Percentiles rank a stretch among this genome's conserved stretches.
These are phyloP conservation scores for Drosophila rellima DNA, from an alignment of 2,888 invertebrate genomes.

Conservation along the genomic window DNA sequence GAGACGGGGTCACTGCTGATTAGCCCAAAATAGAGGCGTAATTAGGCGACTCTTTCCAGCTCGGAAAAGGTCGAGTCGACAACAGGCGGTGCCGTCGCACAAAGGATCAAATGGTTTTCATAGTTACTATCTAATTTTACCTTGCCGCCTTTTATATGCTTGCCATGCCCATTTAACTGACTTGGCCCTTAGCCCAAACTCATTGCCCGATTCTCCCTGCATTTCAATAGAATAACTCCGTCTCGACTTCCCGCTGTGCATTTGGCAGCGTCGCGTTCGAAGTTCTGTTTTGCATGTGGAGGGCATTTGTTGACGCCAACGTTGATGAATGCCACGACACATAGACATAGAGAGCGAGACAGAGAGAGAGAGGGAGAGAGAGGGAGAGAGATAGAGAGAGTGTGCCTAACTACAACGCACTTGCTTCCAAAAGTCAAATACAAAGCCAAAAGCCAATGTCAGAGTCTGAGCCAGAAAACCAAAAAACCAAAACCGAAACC, in stretches of 20 bases:
- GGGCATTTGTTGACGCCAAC: constrained; percentile 66
- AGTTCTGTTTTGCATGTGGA: constrained; percentile 61
- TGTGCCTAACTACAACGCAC: constrained; percentile 43
- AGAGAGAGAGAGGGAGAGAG: constrained; percentile 28
- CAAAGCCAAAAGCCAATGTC: constrained; percentile 10
- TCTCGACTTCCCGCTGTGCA: constrained; percentile 54
- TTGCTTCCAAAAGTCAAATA: constrained; percentile 40
- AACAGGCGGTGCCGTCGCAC: constrained; percentile 42
- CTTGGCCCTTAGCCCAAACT: not conserved
- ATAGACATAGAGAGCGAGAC: constrained; percentile 25
- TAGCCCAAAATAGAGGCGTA: constrained; percentile 72
- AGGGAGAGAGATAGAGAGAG: constrained; percentile 28
- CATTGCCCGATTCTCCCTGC: not conserved
- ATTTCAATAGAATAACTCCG: not conserved
- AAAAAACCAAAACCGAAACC: constrained; percentile 24
- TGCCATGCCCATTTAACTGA: constrained; percentile 37
- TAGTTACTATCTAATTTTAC: constrained; percentile 71
- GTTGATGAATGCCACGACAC: constrained; percentile 68
- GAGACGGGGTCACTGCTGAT: constrained; percentile 60
- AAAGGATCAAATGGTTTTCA: constrained; percentile 76
- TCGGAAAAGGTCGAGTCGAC: constrained; percentile 55
- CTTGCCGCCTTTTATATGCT: constrained; percentile 63
- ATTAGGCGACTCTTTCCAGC: constrained; percentile 69
- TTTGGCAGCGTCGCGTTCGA: constrained; percentile 43
- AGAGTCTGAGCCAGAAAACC: constrained; percentile 24